phyloP scores from a whole-genome alignment of 2,797 vertebrate species.

The Echiichthys vipera region DNA sequence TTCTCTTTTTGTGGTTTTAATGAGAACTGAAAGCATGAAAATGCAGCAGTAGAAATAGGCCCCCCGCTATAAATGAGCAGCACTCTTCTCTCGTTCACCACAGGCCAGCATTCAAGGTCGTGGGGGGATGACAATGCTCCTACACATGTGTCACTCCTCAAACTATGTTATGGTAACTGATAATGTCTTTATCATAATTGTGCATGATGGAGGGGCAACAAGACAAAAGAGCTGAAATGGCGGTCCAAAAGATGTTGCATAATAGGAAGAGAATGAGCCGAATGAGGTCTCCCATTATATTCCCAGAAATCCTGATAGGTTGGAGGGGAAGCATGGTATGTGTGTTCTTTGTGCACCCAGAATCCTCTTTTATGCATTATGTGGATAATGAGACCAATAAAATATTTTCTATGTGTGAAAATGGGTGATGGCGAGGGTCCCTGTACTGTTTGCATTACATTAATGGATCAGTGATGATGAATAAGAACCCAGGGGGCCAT shows the following conservation, averaged over 20 bases:
- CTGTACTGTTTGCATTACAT: neutral
- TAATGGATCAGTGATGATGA: neutral
- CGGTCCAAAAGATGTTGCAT: conserved; percentile 25
- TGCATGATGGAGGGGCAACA: conserved; percentile 39
- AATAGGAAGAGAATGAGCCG: conserved; percentile 29
- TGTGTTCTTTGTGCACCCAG: neutral
- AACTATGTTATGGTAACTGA: conserved; percentile 51
- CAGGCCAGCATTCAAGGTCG: conserved; percentile 41
- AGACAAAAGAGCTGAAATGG: conserved; percentile 29
- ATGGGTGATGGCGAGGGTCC: no score
- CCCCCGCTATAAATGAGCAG: conserved; percentile 64
- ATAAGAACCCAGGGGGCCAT: neutral
- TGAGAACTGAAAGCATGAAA: conserved; percentile 84
- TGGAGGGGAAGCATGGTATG: neutral
- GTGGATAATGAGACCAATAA: neutral
- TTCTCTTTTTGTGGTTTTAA: conserved; percentile 81
- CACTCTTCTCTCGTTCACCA: conserved; percentile 48
- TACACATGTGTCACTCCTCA: conserved; percentile 65
- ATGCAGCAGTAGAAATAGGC: conserved; percentile 58
- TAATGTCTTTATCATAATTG: conserved; percentile 75
- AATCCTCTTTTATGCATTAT: conserved; percentile 2
- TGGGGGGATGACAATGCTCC: conserved; percentile 56
- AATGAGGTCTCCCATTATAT: conserved; percentile 17
- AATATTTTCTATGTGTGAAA: neutral
- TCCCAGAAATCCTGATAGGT: neutral